Evolutionary conservation across 2,113 vertebrate species (phyloP), one percentile per base, ranked within the genome.

Genomic region (Proteles cristata): DNA sequence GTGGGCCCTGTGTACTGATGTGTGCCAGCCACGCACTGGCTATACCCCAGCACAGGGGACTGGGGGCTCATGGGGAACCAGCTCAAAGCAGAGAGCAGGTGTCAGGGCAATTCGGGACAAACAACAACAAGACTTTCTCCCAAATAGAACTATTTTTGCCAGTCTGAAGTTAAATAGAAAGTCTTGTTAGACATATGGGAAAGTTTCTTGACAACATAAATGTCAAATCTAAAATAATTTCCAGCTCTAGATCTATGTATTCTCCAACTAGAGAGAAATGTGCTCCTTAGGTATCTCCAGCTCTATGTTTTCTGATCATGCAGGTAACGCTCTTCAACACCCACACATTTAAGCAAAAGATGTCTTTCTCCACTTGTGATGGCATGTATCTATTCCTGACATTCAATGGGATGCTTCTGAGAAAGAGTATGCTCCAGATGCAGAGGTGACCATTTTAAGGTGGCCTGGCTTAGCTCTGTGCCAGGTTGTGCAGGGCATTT

Each of bases 1-100:
- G 39, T 21, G 8, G 25, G n/a, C 33, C 48, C 68, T 1, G 6
- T 23, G 19, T 5, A 33, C 28, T 39, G 23, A 77, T 3, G 2
- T 33, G 25, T 45, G 14, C 28, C 28, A 26, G 19, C 5, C 55
- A 21, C 0, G 31, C 31, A 68, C 31, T 39, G 63, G 25, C 11
- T 48, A 7, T 1, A 4, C 65, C 39, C 15, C 53, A n/a, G 0
- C 0, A 21, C 1, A 28, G 5, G 8, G 31, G 28, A 12, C 23
- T 1, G 25, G 23, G 7, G 8, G 68, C 66, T 88, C 15, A 26
- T 9, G 33, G 53, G 19, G 19, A 69, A 71, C 26, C 0, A 1
- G 21, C 26, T n/a, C 25, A 31, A 73, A 23, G 45, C 33, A 35
- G 58, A 86, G n/a, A 81, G 71, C 8, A 7, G 10, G 15, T 53